Conservation (phyloP, 2,888 invertebrate genomes). For the Lasioglossum villosulum region DNA sequence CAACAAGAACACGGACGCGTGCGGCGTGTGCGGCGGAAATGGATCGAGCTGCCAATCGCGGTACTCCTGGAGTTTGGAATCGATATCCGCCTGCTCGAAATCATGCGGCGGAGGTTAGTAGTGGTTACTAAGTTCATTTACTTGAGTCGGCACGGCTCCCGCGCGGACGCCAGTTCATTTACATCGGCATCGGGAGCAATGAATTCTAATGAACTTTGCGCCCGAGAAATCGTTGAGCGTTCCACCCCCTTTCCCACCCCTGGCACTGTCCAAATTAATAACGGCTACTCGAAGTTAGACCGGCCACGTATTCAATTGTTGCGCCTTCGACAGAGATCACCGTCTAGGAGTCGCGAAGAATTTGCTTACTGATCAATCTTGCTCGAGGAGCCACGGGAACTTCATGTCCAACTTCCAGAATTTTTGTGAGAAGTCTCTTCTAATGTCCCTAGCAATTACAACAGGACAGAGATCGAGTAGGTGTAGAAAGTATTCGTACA, state of each 20-base stretch:
- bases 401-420: too few relatives aligned
- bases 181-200: constrained; percentile 52
- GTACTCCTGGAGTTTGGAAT: constrained; percentile 95
- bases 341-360: not conserved
- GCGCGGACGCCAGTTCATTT: constrained; percentile 42
- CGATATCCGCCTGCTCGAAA: constrained; percentile 94
- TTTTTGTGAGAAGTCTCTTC: not conserved
- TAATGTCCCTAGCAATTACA: too few relatives aligned
- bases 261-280: constrained; percentile 47
- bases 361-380: not conserved
- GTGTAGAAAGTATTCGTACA: too few relatives aligned
- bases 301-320: constrained; percentile 11
- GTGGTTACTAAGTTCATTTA: constrained; percentile 66
- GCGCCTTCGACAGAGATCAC: not conserved
- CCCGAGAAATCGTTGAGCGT: constrained; percentile 48
- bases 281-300: constrained; percentile 20
- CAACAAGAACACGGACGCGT: constrained; percentile 92
- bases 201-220: constrained; percentile 62
- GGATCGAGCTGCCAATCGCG: constrained; percentile 94
- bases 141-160: constrained; percentile 39
- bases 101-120: constrained; percentile 97
- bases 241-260: not conserved
- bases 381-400: not conserved
- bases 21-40: constrained; percentile 96
- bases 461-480: too few relatives aligned